Conservation (phyloP, 1,140 invertebrate species). For the Scaptomyza montana region DNA sequence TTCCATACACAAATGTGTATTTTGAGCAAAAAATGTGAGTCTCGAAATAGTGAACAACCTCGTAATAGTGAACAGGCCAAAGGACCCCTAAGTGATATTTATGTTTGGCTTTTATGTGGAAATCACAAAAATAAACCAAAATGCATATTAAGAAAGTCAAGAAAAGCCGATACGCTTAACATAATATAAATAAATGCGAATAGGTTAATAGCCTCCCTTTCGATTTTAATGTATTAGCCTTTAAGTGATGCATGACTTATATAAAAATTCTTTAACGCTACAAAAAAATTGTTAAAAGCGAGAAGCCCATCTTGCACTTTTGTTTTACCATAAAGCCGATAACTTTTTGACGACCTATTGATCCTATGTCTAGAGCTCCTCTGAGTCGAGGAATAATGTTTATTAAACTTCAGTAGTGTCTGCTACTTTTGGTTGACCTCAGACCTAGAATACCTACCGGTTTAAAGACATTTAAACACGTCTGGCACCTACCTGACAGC, state of each 20-base stretch:
- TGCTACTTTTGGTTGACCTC: conserved; percentile 13
- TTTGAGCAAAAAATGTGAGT: too few relatives aligned
- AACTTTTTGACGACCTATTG: conserved; percentile 68
- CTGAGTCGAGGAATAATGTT: conserved; percentile 29
- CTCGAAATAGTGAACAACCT: too few relatives aligned
- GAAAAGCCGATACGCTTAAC: conserved; percentile 48
- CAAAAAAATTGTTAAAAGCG: conserved; percentile 58
- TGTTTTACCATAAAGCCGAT: conserved; percentile 44
- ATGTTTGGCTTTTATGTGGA: conserved; percentile 69
- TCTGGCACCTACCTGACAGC: conserved; percentile 65
- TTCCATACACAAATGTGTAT: too few relatives aligned
- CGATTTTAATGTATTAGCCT: conserved; percentile 5
- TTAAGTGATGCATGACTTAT: conserved; percentile 68
- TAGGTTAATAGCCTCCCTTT: conserved; percentile 41
- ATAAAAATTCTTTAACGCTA: conserved; percentile 71
- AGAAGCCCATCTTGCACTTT: conserved; percentile 40
- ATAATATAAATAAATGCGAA: conserved; percentile 79
- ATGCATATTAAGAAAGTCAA: conserved; percentile 46
- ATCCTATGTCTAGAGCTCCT: conserved; percentile 35
- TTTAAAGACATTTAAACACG: not conserved
- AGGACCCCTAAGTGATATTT: conserved; percentile 70
- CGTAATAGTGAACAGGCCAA: too few relatives aligned
- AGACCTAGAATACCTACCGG: not conserved
- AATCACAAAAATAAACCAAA: conserved; percentile 52
- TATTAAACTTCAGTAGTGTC: conserved; percentile 64